phyloP scores from a whole-genome alignment of 2,113 vertebrate species.

The Aleadryas rufinucha region DNA sequence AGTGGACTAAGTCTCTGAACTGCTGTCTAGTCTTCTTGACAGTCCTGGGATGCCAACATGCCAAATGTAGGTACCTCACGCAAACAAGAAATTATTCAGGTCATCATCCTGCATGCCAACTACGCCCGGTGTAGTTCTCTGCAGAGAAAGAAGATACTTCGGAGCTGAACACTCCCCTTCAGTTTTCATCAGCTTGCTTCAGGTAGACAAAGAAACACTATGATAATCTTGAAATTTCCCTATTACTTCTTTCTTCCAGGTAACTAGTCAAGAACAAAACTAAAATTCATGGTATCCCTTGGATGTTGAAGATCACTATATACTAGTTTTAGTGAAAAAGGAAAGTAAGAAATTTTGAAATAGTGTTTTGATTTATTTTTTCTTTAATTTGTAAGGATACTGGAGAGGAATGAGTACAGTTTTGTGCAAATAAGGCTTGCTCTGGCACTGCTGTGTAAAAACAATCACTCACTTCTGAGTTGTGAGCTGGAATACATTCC shows the following conservation, averaged over 20 bases:
- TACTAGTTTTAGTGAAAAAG: neutral
- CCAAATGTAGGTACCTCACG: neutral
- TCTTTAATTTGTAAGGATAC: neutral
- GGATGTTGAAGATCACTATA: neutral
- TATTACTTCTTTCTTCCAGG: neutral
- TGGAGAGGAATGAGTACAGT: neutral
- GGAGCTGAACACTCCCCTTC: neutral
- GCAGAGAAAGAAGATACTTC: neutral
- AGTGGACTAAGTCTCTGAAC: neutral
- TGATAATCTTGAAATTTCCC: neutral
- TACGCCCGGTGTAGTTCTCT: neutral
- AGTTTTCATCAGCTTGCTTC: neutral
- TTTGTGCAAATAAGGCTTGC: neutral
- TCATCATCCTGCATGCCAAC: neutral
- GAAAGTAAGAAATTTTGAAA: neutral
- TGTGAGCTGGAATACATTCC: constrained; percentile 45
- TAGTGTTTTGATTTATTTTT: neutral
- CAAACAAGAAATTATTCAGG: neutral
- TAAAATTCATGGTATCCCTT: neutral
- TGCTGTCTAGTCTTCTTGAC: neutral
- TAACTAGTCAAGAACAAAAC: neutral
- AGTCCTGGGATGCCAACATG: neutral
- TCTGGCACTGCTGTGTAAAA: neutral
- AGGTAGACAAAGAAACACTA: neutral
- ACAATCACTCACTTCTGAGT: neutral